These are phyloP conservation scores for Trachelipus rathkii DNA, from an alignment of 1,140 invertebrate species.

Conservation along the genomic window DNA sequence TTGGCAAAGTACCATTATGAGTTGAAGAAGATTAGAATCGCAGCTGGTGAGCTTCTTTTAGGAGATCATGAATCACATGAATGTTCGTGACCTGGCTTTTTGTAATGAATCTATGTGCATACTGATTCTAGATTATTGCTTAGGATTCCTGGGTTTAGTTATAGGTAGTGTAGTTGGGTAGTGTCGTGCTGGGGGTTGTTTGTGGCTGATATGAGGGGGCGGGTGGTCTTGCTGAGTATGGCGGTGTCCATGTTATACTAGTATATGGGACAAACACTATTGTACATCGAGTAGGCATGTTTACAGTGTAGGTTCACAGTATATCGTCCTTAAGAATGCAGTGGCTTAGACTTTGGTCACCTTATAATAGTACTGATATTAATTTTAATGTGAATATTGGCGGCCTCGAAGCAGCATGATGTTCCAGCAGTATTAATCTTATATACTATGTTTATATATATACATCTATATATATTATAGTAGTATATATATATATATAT, in stretches of 20 bases:
- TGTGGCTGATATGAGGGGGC: no score
- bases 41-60: conserved; percentile 34
- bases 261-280: conserved; percentile 34
- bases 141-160: conserved; percentile 30
- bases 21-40: conserved; percentile 31
- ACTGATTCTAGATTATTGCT: conserved; percentile 43
- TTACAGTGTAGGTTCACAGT: conserved; percentile 39
- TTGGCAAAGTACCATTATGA: no score
- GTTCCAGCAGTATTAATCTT: no score
- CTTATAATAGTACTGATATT: conserved; percentile 35
- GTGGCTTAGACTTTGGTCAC: conserved; percentile 50
- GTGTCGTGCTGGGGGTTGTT: no score
- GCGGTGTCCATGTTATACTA: no score
- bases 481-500: no score
- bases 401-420: background rate
- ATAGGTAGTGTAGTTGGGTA: no score
- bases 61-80: conserved; percentile 19
- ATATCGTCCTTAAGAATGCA: conserved; percentile 50
- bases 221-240: no score
- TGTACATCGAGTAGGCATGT: no score
- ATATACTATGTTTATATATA: no score
- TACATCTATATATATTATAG: no score
- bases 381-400: background rate
- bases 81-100: conserved; percentile 39
- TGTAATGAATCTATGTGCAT: conserved; percentile 40